These are phyloP conservation scores for Nothoprocta pentlandii DNA, from an alignment of 2,113 vertebrate species.

Conservation along the genomic window DNA sequence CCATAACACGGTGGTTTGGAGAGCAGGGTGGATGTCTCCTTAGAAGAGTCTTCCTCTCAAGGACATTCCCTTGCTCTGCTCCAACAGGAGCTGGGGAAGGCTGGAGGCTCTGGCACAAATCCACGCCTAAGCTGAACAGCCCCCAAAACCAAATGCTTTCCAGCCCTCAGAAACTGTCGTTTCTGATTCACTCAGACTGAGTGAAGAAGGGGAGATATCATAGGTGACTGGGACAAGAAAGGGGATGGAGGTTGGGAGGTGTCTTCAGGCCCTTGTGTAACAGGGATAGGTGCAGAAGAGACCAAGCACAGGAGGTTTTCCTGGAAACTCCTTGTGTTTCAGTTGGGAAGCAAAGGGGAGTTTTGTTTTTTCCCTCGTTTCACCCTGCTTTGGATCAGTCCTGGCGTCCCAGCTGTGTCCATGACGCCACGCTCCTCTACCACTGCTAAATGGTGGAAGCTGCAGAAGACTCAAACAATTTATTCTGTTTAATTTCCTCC, in stretches of 20 bases:
- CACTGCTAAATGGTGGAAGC: neutral
- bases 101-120: neutral
- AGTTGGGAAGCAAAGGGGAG: neutral
- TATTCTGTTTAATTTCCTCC: constrained; percentile 68
- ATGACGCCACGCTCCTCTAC: fast-evolving
- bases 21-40: neutral
- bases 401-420: neutral
- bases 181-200: fast-evolving
- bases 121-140: neutral
- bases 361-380: neutral
- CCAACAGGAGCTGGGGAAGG: neutral
- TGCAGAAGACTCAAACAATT: constrained; percentile 49
- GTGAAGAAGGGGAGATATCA: neutral
- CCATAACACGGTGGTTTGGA: neutral
- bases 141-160: neutral
- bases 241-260: neutral
- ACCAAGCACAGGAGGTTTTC: neutral
- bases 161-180: no score
- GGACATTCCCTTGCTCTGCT: fast-evolving
- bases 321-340: neutral
- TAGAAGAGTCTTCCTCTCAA: neutral
- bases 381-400: neutral
- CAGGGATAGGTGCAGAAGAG: neutral
- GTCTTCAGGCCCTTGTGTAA: neutral
- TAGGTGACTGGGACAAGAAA: fast-evolving